Percentiles rank a stretch among this genome's conserved stretches.
phyloP scores from a whole-genome alignment of 2,888 invertebrate species.

The Cosmorhoe ocellata region DNA sequence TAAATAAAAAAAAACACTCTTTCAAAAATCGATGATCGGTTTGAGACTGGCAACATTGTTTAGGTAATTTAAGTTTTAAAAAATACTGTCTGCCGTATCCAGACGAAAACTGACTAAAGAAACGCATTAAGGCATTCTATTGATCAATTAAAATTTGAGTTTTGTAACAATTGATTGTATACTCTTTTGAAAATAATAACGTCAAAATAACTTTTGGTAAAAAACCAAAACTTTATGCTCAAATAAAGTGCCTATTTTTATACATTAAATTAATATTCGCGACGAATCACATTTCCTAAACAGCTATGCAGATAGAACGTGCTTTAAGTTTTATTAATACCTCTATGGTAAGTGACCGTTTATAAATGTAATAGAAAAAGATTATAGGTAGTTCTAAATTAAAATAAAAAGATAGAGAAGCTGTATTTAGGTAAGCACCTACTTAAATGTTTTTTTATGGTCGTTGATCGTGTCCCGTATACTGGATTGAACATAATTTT shows the following conservation, averaged over 20 bases:
- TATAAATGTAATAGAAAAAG: conserved; percentile 12
- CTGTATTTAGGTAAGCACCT: not conserved
- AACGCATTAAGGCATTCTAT: no score
- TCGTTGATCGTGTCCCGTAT: no score
- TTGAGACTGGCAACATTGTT: conserved; percentile 10
- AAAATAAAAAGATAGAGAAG: not conserved
- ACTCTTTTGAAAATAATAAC: no score
- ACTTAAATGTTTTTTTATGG: no score
- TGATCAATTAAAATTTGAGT: no score
- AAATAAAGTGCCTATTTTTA: no score
- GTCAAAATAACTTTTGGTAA: no score
- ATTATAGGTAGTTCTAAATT: conserved; percentile 4
- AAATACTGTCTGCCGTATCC: no score
- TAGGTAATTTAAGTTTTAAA: conserved; percentile 1
- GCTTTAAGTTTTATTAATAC: conserved; percentile 4
- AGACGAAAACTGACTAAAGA: no score
- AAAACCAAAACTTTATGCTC: no score
- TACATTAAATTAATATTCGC: conserved; percentile 18
- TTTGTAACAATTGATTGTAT: no score
- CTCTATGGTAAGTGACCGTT: conserved; percentile 15
- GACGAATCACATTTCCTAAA: not conserved
- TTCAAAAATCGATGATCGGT: conserved; percentile 15
- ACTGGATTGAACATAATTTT: no score
- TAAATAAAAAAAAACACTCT: conserved; percentile 16
- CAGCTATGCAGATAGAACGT: not conserved